Conservation (phyloP, 2,888 invertebrate genomes). For the Apoda limacodes region DNA sequence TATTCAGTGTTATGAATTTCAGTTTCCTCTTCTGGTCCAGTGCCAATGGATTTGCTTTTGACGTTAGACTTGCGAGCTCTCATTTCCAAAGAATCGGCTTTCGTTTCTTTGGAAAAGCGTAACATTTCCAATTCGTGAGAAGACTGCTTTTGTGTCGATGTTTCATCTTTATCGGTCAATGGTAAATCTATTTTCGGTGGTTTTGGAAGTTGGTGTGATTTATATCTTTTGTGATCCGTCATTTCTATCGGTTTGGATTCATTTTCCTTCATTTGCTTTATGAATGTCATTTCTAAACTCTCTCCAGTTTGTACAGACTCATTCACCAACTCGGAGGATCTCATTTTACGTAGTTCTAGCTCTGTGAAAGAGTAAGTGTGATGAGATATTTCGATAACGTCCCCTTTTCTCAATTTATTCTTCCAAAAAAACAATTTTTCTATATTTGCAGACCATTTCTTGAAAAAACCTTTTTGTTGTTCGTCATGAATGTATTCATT, state of each 20-base stretch:
- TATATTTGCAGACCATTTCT: no score
- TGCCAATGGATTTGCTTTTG: slow-evolving; percentile 7
- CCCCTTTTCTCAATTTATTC: slow-evolving; percentile 8
- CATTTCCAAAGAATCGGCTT: slow-evolving; percentile 21
- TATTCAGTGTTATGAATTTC: slow-evolving; percentile 31
- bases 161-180: slow-evolving; percentile 1
- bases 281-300: slow-evolving; percentile 32
- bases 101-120: slow-evolving; percentile 30
- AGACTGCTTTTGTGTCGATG: slow-evolving; percentile 6
- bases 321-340: slow-evolving; percentile 19
- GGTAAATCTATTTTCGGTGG: background rate
- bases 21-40: slow-evolving; percentile 23
- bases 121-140: slow-evolving; percentile 38
- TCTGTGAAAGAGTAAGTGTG: slow-evolving; percentile 36
- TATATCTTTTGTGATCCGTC: no score
- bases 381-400: slow-evolving; percentile 3
- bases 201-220: slow-evolving; percentile 2
- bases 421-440: no score
- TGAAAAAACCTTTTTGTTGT: no score
- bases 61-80: no score
- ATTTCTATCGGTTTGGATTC: no score
- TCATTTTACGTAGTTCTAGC: slow-evolving; percentile 35
- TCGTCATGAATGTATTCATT: slow-evolving; percentile 2
- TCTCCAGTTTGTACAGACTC: slow-evolving; percentile 42
- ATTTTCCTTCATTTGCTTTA: slow-evolving; percentile 6